Evolutionary conservation across 2,888 invertebrate genomes (phyloP).

Genomic region (Protophormia terraenovae): DNA sequence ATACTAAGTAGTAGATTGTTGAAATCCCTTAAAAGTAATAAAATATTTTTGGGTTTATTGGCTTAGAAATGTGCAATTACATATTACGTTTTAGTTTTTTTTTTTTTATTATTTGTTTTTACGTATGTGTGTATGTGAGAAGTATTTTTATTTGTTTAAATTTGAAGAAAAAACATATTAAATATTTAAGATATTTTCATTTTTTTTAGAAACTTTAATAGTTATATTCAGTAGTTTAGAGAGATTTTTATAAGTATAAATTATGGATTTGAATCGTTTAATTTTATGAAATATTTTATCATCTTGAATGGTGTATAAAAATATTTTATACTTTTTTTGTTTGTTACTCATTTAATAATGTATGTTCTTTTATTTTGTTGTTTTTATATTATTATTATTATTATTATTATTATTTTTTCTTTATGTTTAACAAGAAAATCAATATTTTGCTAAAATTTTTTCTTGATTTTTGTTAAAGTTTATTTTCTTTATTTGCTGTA

Average conservation of each 20-base stretch:
- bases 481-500: neutral
- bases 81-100: neutral
- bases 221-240: too few species aligned
- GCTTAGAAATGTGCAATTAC: slow-evolving; percentile 34
- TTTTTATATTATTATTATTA: neutral
- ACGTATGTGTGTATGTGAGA: too few species aligned
- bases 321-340: neutral
- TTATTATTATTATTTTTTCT: neutral
- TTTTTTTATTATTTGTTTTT: neutral
- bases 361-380: neutral
- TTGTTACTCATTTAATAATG: neutral
- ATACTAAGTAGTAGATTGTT: slow-evolving; percentile 55
- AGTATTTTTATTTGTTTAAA: too few species aligned
- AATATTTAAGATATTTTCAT: too few species aligned
- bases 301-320: too few species aligned
- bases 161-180: too few species aligned
- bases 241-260: too few species aligned
- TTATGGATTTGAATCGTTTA: too few species aligned
- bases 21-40: slow-evolving; percentile 44
- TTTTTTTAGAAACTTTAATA: too few species aligned
- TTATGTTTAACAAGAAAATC: neutral
- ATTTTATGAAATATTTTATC: too few species aligned
- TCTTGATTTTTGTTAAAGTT: neutral
- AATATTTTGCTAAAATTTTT: neutral
- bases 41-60: slow-evolving; percentile 52